Conservation (phyloP, 2,888 invertebrate species). For the Pemphredon lugubris region DNA sequence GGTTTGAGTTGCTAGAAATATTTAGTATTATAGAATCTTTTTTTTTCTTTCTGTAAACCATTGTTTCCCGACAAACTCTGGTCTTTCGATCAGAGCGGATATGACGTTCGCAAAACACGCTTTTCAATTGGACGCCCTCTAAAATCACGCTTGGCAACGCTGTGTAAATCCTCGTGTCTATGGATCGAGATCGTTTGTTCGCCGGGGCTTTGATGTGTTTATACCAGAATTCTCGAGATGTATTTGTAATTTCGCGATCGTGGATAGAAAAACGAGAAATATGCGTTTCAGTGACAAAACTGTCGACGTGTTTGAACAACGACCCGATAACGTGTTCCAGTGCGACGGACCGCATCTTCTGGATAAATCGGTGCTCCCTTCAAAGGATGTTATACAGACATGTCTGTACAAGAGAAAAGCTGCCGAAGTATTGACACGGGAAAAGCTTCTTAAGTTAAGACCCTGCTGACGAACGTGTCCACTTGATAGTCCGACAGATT, state of each 20-base stretch:
- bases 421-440: constrained; percentile 36
- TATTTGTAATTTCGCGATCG: background rate
- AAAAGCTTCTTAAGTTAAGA: constrained; percentile 53
- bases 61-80: no score
- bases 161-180: background rate
- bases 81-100: no score
- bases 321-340: background rate
- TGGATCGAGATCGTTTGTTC: constrained; percentile 9
- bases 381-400: constrained; percentile 18
- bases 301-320: background rate
- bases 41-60: no score
- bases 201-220: background rate
- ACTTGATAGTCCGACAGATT: constrained; percentile 23
- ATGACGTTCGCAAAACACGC: background rate
- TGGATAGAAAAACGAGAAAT: background rate
- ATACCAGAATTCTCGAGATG: background rate
- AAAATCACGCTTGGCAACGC: constrained; percentile 9
- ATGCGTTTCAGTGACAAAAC: background rate
- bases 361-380: constrained; percentile 6
- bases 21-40: no score
- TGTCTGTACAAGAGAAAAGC: constrained; percentile 35
- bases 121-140: background rate
- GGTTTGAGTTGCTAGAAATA: no score
- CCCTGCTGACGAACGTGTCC: constrained; percentile 45
- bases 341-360: background rate